Conservation (phyloP, 1,140 invertebrate genomes). For the Drosophila mojavensis region DNA sequence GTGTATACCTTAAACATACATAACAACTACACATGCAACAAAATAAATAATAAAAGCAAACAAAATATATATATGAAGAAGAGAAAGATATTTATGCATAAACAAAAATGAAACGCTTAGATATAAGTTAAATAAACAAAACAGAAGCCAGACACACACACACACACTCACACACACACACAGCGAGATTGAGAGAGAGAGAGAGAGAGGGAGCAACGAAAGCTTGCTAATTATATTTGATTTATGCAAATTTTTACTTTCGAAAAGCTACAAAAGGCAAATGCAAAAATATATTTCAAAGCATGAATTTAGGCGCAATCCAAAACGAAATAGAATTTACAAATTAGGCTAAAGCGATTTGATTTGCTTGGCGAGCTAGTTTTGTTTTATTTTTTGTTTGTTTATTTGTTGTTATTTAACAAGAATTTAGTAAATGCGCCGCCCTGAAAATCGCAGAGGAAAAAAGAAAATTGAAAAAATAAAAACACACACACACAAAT, state of each 20-base stretch:
- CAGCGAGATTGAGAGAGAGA: conserved; percentile 17
- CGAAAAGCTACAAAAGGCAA: conserved; percentile 55
- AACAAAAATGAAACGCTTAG: conserved; percentile 77
- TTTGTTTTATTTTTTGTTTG: neutral
- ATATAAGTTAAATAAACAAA: conserved; percentile 76
- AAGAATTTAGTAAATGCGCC: conserved; percentile 66
- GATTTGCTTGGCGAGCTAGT: conserved; percentile 38
- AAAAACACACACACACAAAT: conserved; percentile 21
- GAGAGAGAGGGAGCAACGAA: conserved; percentile 37
- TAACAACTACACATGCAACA: conserved; percentile 49
- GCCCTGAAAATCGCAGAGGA: conserved; percentile 12
- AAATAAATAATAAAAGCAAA: conserved; percentile 18
- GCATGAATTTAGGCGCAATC: conserved; percentile 75
- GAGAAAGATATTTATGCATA: conserved; percentile 77
- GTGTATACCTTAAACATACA: conserved; percentile 72
- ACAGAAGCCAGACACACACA: conserved; percentile 40
- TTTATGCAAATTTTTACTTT: conserved; percentile 63
- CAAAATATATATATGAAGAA: conserved; percentile 3
- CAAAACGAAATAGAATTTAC: conserved; percentile 37
- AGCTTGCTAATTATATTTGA: conserved; percentile 37
- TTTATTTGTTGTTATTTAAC: conserved; percentile 17
- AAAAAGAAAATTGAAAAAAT: conserved; percentile 2
- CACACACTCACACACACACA: conserved; percentile 24
- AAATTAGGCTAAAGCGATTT: conserved; percentile 45
- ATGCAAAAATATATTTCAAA: conserved; percentile 38